These are phyloP conservation scores for Parapristionchus giblindavisi DNA, from an alignment of 2,888 invertebrate genomes.

Conservation along the genomic window DNA sequence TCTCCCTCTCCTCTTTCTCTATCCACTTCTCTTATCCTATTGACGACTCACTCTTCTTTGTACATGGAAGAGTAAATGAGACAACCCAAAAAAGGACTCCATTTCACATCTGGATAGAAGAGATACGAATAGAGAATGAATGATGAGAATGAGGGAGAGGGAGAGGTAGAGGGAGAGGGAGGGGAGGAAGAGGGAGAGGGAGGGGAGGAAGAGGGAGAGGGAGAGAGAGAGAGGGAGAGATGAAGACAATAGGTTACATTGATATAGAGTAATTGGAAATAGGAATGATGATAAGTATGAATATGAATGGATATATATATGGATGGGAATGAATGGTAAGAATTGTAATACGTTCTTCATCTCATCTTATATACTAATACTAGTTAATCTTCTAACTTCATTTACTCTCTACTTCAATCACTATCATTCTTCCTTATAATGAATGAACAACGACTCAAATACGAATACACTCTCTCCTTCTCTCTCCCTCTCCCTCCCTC, in stretches of 20 bases:
- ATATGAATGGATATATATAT: not conserved
- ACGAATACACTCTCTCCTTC: not conserved
- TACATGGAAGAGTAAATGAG: constrained; percentile 22
- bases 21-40: not conserved
- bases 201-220: not conserved
- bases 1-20: not conserved
- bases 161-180: not conserved
- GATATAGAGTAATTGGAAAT: constrained; percentile 1
- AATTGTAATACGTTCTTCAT: not conserved
- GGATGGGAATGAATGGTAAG: not conserved
- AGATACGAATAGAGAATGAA: too few species aligned
- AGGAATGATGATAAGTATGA: not conserved
- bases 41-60: not conserved
- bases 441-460: constrained; percentile 3
- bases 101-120: constrained; percentile 22
- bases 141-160: not conserved
- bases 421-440: not conserved
- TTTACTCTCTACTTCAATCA: not conserved
- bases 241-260: not conserved
- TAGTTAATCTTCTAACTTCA: not conserved
- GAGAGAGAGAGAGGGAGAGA: constrained; percentile 2
- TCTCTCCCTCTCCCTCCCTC: not conserved
- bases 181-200: not conserved
- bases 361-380: not conserved
- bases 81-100: constrained; percentile 15